Conservation (phyloP, 2,113 vertebrate genomes). For the Chascanopsetta lugubris region DNA sequence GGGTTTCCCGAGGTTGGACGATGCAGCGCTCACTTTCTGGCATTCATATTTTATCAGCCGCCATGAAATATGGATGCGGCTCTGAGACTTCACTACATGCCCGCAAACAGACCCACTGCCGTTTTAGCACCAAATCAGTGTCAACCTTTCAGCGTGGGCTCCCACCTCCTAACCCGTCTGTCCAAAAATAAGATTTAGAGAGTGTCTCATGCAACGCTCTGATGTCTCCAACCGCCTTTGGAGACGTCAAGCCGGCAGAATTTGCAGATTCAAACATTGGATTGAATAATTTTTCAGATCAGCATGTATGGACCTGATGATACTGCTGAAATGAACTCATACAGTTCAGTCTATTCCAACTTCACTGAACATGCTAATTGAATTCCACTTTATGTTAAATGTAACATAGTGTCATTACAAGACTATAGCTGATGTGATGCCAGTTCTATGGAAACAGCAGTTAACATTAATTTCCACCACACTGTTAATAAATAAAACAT, state of each 20-base stretch:
- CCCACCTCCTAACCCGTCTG: neutral
- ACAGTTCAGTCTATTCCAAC: neutral
- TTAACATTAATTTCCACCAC: constrained; percentile 20
- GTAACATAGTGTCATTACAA: constrained; percentile 15
- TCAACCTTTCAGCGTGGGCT: neutral
- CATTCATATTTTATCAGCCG: constrained; percentile 60
- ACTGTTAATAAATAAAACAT: constrained; percentile 26
- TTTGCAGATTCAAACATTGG: no score
- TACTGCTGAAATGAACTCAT: no score
- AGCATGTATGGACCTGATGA: no score
- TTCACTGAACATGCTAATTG: constrained; percentile 7
- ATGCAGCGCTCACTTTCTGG: constrained; percentile 41
- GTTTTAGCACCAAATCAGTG: constrained; percentile 38
- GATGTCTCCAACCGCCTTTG: neutral
- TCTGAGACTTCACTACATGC: constrained; percentile 27
- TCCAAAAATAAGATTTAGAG: neutral
- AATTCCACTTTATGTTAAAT: constrained; percentile 33
- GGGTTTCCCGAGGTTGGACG: constrained; percentile 24
- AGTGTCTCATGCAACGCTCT: neutral
- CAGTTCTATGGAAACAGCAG: constrained; percentile 2
- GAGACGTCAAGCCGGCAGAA: no score
- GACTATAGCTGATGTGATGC: constrained; percentile 16
- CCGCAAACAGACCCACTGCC: constrained; percentile 18
- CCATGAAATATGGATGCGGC: constrained; percentile 56
- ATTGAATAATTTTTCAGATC: no score